Conservation (phyloP, 2,797 vertebrate genomes). For the Sebastes hubbsi region DNA sequence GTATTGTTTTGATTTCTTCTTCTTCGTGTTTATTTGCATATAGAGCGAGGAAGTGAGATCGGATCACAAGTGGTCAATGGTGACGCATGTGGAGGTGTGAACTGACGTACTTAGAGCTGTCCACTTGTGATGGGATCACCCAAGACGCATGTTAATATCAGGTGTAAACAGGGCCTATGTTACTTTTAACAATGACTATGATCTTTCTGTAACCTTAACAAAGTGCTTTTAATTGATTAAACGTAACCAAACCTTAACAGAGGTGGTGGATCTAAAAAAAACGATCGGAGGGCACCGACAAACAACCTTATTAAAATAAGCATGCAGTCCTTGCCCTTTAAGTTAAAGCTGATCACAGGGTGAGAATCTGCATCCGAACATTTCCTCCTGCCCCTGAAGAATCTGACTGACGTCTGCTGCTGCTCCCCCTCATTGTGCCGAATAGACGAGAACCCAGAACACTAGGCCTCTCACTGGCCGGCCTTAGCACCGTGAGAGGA, state of each 20-base stretch:
- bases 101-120: no score
- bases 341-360: background rate
- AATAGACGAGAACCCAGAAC: conserved; percentile 43
- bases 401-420: conserved; percentile 44
- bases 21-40: background rate
- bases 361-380: background rate
- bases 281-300: background rate
- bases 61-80: background rate
- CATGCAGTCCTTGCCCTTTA: background rate
- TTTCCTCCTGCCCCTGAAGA: conserved; percentile 10
- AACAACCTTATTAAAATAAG: background rate
- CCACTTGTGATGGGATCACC: no score
- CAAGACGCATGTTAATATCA: no score
- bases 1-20: no score
- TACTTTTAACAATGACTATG: background rate
- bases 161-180: background rate
- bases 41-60: background rate
- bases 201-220: background rate
- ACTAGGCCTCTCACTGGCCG: conserved; percentile 41
- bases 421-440: conserved; percentile 4
- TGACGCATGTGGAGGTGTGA: no score
- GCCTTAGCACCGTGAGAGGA: conserved; percentile 29
- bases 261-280: background rate
- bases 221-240: background rate
- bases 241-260: background rate